Conservation (phyloP, 2,797 vertebrate species). For the Microtus obscurus region DNA sequence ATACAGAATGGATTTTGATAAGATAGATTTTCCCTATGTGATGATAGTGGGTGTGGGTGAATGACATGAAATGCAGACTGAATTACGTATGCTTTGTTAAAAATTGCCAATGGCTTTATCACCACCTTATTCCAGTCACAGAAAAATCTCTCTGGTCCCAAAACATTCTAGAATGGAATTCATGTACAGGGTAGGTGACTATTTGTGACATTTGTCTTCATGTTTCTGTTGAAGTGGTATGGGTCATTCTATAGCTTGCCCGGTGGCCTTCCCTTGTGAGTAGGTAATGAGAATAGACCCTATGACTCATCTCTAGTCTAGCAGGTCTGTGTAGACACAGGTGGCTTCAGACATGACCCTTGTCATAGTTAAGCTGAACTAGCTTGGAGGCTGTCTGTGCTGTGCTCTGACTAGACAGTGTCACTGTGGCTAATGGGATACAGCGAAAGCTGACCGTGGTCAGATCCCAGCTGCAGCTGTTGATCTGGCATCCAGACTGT, state of each 20-base stretch:
- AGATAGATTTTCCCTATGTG: no score
- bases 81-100: no score
- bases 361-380: background rate
- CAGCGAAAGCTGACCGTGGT: background rate
- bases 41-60: no score
- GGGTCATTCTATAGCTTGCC: background rate
- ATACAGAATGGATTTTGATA: background rate
- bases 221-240: background rate
- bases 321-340: no score
- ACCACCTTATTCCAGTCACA: no score
- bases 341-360: no score
- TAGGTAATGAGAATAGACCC: background rate
- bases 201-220: background rate
- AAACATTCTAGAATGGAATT: background rate
- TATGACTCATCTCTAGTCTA: background rate
- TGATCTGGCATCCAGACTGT: background rate
- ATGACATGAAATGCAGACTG: no score
- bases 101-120: no score
- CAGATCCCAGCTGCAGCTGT: background rate
- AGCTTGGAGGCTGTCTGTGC: background rate
- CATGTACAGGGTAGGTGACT: background rate
- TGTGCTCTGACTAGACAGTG: background rate
- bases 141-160: no score
- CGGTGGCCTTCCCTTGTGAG: background rate
- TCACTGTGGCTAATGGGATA: background rate